Conservation (phyloP, 2,888 invertebrate species). For the Calameuta filiformis region DNA sequence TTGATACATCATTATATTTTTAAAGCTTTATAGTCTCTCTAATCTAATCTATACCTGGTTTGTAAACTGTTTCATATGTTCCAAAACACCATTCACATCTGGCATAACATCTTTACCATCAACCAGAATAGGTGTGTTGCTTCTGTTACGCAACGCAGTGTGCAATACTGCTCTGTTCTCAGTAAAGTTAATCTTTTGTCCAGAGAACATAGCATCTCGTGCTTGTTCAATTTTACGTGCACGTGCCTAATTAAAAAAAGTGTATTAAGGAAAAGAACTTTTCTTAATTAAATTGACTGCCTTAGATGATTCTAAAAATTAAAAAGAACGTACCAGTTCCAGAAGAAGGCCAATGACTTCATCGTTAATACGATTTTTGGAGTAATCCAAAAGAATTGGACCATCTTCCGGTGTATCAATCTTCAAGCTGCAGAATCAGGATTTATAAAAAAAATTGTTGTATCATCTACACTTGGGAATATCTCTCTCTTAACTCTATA, state of each 20-base stretch:
- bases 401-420: conserved; percentile 88
- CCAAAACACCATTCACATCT: conserved; percentile 89
- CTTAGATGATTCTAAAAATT: neutral
- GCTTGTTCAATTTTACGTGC: conserved; percentile 86
- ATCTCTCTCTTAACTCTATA: neutral
- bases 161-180: conserved; percentile 97
- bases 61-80: conserved; percentile 95
- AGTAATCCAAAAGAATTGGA: conserved; percentile 93
- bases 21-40: neutral
- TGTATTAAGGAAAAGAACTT: neutral
- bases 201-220: conserved; percentile 91
- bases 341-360: conserved; percentile 81
- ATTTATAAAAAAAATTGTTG: neutral
- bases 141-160: conserved; percentile 89
- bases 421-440: conserved; percentile 71
- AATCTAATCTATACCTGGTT: conserved; percentile 70
- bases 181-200: conserved; percentile 97
- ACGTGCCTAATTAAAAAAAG: conserved; percentile 66
- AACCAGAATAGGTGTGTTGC: conserved; percentile 81
- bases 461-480: neutral
- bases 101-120: conserved; percentile 92
- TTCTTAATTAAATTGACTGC: neutral
- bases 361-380: conserved; percentile 92
- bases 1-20: neutral
- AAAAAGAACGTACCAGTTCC: conserved; percentile 73